Conservation (phyloP, 2,797 vertebrate genomes). For the Neopelma chrysocephalum region DNA sequence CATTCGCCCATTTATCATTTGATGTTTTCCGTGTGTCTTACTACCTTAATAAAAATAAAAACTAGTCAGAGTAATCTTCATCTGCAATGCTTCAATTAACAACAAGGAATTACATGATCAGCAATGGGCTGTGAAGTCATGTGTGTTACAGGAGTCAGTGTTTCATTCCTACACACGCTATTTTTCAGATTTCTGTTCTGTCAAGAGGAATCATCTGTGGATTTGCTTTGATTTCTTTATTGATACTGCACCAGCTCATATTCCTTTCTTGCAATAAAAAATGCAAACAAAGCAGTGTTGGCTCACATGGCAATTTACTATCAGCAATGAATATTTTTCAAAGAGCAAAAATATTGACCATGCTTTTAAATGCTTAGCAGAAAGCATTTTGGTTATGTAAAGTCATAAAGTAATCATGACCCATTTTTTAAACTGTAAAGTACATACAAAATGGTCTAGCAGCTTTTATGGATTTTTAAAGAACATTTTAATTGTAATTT, state of each 20-base stretch:
- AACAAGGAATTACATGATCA: background rate
- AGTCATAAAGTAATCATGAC: background rate
- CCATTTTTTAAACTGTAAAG: background rate
- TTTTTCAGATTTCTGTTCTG: background rate
- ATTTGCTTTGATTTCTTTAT: background rate
- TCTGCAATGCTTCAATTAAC: background rate
- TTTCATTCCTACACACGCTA: background rate
- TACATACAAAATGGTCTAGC: background rate
- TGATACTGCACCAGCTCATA: background rate
- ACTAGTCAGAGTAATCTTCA: background rate
- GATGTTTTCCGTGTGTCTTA: background rate
- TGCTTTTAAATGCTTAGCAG: background rate
- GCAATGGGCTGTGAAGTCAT: background rate
- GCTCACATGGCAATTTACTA: background rate
- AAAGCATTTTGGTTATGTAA: background rate
- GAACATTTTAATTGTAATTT: slow-evolving; percentile 41
- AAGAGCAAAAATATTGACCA: background rate
- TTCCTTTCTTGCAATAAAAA: background rate
- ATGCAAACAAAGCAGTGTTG: background rate
- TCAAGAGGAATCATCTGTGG: background rate
- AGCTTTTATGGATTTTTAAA: background rate
- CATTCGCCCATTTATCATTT: background rate
- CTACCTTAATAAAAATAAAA: background rate
- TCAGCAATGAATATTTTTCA: background rate
- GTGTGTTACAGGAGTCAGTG: background rate